Base-by-base conservation (phyloP, 1,140 invertebrate genomes). In the Akabosia matsudoensis region DNA sequence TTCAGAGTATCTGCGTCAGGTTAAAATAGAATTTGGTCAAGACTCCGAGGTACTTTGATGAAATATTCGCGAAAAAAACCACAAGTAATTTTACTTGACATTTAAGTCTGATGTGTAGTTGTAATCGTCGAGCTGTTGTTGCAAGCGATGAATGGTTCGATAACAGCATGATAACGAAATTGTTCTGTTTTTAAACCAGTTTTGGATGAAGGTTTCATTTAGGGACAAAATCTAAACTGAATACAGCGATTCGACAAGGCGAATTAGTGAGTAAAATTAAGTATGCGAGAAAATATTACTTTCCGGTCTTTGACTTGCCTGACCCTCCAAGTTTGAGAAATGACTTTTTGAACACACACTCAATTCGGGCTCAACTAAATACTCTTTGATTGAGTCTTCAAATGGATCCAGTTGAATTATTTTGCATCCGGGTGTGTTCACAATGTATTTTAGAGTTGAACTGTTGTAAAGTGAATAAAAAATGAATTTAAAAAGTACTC, bases 341-440 rank as follows among this genome's bases (percentile, higher is more conserved):
- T 28, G 3, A 10, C 52, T 1, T 52, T 51, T 61, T 31, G 75
- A 79, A 28, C 75, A 37, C 18, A 33, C 52, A 3, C 30, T 26
- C 14, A 51, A 33, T 2, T 14, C 24, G 3, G 75, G 61, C 31
- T 75, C 75, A 16, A n/a, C n/a, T n/a, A 75, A 31, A 74, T 76
- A 81, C 51, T 51, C 70, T 33, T 64, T 74, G 16, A 81, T 78
- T 1, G 74, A 74, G 24, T 70, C 71, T n/a, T 79, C 76, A 61
- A 79, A 79, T 24, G 80, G 78, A 75, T 81, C 77, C 80, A 81
- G 74, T 24, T 81, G 64, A 31, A 75, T 52, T 18, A 81, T 78
- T 73, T 81, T 81, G 30, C 80, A 81, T 13, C 54, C 16, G 4
- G 64, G 24, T 33, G 80, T 79, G 67, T 78, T 34, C 3, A 81